Conservation (phyloP, 2,888 invertebrate genomes). For the Troglohyphantes excavatus region DNA sequence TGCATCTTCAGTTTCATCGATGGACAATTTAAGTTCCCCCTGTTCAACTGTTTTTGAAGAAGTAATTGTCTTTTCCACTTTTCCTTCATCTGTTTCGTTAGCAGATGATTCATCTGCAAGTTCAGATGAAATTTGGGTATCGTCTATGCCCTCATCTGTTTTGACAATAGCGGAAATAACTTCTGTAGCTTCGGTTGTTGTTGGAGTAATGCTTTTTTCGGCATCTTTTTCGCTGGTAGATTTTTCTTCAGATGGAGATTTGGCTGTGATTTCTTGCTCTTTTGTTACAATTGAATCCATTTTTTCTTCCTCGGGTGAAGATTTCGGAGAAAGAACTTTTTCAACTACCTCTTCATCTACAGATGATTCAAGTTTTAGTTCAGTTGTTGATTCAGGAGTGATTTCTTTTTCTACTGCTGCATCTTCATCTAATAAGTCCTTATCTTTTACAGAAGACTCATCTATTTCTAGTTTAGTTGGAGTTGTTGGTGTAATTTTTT, state of each 20-base stretch:
- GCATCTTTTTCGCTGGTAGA: no score
- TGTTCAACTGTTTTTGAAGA: not conserved
- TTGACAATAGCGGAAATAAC: no score
- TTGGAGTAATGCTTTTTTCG: no score
- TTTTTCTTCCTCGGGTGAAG: not conserved
- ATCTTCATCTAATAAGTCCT: no score
- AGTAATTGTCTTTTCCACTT: not conserved
- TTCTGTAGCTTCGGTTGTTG: no score
- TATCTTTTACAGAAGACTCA: not conserved
- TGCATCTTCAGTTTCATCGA: no score
- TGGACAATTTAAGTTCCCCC: no score
- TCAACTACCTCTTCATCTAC: not conserved
- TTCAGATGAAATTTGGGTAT: no score
- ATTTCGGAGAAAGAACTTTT: no score
- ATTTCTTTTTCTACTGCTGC: not conserved
- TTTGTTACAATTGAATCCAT: not conserved
- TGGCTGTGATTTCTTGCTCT: not conserved
- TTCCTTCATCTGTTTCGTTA: not conserved
- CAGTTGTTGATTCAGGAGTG: not conserved
- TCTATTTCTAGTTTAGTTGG: constrained; percentile 1
- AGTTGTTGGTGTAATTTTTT: not conserved
- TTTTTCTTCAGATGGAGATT: not conserved
- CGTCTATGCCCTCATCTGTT: no score
- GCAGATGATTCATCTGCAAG: not conserved
- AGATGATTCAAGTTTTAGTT: no score